Evolutionary conservation across 2,888 invertebrate genomes (phyloP).

Genomic region (Drosophila pegasa): DNA sequence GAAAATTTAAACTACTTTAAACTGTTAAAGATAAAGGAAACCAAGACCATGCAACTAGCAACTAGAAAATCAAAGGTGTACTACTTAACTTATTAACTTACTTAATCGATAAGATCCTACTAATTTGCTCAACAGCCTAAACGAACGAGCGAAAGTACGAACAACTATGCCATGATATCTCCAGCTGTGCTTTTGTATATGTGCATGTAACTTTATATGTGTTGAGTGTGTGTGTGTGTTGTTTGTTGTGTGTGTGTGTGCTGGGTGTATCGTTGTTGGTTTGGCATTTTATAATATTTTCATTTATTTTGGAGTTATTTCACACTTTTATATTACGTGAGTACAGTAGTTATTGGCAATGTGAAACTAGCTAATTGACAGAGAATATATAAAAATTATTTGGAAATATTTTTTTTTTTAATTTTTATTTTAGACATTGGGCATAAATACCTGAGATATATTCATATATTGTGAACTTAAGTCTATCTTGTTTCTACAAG

Average conservation of each 20-base stretch:
- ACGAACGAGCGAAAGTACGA: neutral
- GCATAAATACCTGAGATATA: too few relatives aligned
- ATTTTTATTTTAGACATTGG: too few relatives aligned
- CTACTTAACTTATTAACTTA: constrained; percentile 4
- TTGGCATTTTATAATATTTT: neutral
- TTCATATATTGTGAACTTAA: too few relatives aligned
- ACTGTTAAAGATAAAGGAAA: constrained; percentile 23
- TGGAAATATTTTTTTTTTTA: too few relatives aligned
- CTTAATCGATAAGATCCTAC: constrained; percentile 14
- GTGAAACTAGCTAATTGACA: neutral
- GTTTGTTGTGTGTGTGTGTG: neutral
- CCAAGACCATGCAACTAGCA: constrained; percentile 20
- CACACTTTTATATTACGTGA: neutral
- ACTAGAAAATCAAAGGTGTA: constrained; percentile 19
- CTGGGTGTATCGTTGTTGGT: neutral
- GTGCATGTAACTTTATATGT: constrained; percentile 1
- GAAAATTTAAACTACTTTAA: constrained; percentile 49
- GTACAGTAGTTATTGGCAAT: neutral
- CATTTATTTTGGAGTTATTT: neutral
- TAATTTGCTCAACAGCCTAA: constrained; percentile 39
- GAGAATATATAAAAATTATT: too few relatives aligned
- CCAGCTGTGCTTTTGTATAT: constrained; percentile 1
- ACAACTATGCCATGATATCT: neutral
- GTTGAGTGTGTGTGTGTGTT: constrained; percentile 1
- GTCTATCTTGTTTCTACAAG: too few relatives aligned